Base-by-base conservation (phyloP, 1,140 invertebrate genomes). In the Ylistrum balloti region DNA sequence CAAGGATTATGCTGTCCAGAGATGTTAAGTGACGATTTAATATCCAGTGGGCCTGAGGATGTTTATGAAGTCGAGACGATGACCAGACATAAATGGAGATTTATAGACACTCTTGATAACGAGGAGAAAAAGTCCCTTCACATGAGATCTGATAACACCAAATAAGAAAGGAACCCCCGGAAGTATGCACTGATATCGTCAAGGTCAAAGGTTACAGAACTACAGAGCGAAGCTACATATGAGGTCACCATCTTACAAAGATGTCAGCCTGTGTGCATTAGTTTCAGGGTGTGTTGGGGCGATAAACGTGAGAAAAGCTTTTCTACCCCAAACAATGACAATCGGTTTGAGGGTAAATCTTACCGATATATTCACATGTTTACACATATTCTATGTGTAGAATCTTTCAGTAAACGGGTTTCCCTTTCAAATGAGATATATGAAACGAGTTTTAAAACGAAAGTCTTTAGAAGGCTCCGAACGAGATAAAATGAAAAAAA, bases 31-130 rank as follows among this genome's bases (percentile, higher is more conserved):
- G 56, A 74, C 56, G 56, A 74, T 74, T 74, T 74, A 28, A 74
- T 74, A n/a, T 9, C n/a, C 56, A 74, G 56, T 28, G 56, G 56
- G 22, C 56, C 56, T 74, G 56, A n/a, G 56, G 56, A 74, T 74
- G 56, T 74, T 74, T 74, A 74, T 74, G 56, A 74, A 74, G 56
- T 74, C 56, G 56, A 74, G 56, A 74, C 56, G 56, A n/a, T 74
- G 56, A 11, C 56, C 56, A 74, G 56, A 74, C 56, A 74, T 74
- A 74, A 74, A 74, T 28, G n/a, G 56, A 17, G 56, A n/a, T 74
- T 74, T 28, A 74, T 28, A 74, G 56, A 74, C 56, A 28, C n/a
- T 2, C 56, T 74, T n/a, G 56, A 74, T 74, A 74, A 74, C 22
- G 17, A 3, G 9, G n/a, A 74, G 56, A n/a, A 28, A 74, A 74